Evolutionary conservation across 2,888 invertebrate genomes (phyloP).

Genomic region (Melinaea marsaeus): DNA sequence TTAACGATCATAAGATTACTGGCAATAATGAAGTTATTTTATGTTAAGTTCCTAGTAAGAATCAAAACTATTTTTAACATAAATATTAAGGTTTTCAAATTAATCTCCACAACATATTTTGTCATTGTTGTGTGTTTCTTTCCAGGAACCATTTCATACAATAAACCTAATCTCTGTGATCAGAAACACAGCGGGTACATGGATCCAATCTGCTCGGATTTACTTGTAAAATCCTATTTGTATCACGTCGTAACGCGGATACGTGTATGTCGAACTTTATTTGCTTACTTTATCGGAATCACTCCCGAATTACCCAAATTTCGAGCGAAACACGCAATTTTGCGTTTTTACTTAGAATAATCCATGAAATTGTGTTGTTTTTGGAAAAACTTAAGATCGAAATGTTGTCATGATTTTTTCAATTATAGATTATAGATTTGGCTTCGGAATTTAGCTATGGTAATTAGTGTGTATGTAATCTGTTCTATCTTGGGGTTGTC

Average conservation of each 20-base stretch:
- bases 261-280: neutral
- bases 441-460: neutral
- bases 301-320: neutral
- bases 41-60: no score
- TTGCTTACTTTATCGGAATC: slow-evolving; percentile 8
- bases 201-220: neutral
- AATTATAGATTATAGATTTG: neutral
- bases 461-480: no score
- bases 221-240: slow-evolving; percentile 4
- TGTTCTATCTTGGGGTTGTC: no score
- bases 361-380: neutral
- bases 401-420: no score
- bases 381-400: neutral
- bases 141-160: neutral
- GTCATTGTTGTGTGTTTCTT: neutral
- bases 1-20: no score
- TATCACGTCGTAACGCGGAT: slow-evolving; percentile 2
- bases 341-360: slow-evolving; percentile 7
- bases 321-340: slow-evolving; percentile 12
- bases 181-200: neutral
- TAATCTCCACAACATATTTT: neutral
- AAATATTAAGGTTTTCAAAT: no score
- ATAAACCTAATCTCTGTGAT: neutral
- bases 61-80: no score
- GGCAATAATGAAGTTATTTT: no score